Conservation (phyloP, 2,888 invertebrate species). For the Dryomyza anilis region DNA sequence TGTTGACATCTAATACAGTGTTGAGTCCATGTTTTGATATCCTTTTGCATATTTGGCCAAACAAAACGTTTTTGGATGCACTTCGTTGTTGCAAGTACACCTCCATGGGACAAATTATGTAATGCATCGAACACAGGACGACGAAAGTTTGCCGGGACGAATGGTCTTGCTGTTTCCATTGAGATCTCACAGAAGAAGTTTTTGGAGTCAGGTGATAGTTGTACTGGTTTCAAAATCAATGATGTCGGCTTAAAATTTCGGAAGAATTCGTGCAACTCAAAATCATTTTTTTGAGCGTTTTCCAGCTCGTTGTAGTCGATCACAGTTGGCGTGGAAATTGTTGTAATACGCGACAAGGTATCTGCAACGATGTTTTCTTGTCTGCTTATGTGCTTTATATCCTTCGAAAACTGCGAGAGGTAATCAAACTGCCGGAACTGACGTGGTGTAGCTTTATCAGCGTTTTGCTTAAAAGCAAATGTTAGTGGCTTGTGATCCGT, state of each 20-base stretch:
- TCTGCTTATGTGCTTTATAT: neutral
- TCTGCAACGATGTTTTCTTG: neutral
- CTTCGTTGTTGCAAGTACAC: neutral
- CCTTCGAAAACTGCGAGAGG: slow-evolving; percentile 30
- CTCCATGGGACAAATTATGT: neutral
- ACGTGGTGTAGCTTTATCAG: slow-evolving; percentile 49
- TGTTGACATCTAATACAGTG: slow-evolving; percentile 34
- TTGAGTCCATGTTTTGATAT: neutral
- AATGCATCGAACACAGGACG: neutral
- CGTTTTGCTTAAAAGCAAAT: slow-evolving; percentile 46
- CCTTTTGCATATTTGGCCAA: neutral
- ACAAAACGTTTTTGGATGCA: neutral
- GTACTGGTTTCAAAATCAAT: neutral
- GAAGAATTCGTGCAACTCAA: neutral
- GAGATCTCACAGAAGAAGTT: neutral
- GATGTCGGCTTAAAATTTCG: neutral
- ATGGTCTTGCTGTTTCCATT: neutral
- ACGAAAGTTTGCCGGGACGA: neutral
- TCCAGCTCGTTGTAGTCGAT: neutral
- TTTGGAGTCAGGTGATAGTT: neutral
- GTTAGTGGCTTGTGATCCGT: slow-evolving; percentile 37
- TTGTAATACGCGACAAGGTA: neutral
- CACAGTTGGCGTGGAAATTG: neutral
- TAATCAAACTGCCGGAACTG: slow-evolving; percentile 52
- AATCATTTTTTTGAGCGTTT: neutral